phyloP scores from a whole-genome alignment of 2,797 vertebrate genomes.

The Passerculus sandwichensis region DNA sequence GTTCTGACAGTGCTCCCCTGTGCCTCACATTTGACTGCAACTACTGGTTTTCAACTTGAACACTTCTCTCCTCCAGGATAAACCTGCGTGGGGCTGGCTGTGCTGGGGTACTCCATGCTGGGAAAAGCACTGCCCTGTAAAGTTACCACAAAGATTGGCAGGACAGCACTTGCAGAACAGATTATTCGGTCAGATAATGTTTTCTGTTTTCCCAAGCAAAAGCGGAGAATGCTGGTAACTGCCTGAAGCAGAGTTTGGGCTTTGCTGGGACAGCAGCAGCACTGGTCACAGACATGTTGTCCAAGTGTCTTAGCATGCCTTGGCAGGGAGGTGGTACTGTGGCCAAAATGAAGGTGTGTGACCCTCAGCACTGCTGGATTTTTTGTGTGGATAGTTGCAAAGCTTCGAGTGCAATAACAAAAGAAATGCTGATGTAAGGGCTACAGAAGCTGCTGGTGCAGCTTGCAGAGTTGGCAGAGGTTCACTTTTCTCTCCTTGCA shows the following conservation, averaged over 20 bases:
- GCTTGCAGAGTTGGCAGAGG: background rate
- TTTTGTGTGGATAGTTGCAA: background rate
- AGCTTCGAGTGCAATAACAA: background rate
- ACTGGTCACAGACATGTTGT: fast-evolving
- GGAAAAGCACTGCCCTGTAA: background rate
- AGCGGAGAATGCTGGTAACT: background rate
- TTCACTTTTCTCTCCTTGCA: background rate
- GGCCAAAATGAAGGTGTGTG: background rate
- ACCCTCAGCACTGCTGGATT: background rate
- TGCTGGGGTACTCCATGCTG: background rate
- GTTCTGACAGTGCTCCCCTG: background rate
- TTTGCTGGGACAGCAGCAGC: background rate
- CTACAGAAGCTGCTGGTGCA: background rate
- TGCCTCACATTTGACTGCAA: background rate
- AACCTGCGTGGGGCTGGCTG: background rate
- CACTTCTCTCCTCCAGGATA: background rate
- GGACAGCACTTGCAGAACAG: background rate
- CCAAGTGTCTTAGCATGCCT: background rate
- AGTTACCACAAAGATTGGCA: background rate
- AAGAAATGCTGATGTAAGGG: background rate
- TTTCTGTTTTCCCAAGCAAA: background rate
- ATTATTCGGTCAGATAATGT: background rate
- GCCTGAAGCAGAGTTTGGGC: background rate
- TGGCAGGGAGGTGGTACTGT: background rate
- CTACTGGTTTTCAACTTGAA: background rate